Conservation (phyloP, 2,797 vertebrate species). For the Poeciliopsis presidionis region DNA sequence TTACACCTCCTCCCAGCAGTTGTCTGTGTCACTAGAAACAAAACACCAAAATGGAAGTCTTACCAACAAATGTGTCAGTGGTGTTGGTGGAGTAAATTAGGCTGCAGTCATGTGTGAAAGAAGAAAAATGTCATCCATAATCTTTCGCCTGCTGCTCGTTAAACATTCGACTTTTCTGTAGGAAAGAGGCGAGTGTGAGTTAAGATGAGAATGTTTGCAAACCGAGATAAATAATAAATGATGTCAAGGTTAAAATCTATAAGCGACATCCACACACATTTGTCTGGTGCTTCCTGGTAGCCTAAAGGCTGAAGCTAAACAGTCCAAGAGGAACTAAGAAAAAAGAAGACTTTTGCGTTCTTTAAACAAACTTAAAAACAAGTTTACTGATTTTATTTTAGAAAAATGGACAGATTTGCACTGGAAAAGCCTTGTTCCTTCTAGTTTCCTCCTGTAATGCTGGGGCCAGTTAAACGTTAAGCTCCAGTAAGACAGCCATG, state of each 20-base stretch:
- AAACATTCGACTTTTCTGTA: not conserved
- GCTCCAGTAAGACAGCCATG: too few relatives aligned
- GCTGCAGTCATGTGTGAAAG: not conserved
- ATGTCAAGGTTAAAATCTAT: not conserved
- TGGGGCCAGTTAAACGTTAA: too few relatives aligned
- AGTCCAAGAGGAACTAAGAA: not conserved
- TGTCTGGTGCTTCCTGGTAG: not conserved
- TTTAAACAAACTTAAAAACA: conserved; percentile 1
- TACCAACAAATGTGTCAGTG: not conserved
- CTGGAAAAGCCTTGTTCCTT: not conserved
- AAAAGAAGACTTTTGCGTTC: not conserved
- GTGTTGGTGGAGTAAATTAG: not conserved
- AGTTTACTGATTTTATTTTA: not conserved
- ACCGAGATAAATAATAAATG: not conserved
- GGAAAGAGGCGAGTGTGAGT: not conserved
- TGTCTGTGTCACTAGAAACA: not conserved
- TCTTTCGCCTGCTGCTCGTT: not conserved
- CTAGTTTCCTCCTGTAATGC: not conserved
- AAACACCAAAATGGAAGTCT: not conserved
- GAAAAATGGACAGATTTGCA: not conserved
- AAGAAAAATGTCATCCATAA: not conserved
- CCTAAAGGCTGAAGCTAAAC: not conserved
- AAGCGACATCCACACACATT: not conserved
- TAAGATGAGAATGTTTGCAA: not conserved
- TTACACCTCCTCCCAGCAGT: not conserved